Percentiles rank a stretch among this genome's conserved stretches.
Evolutionary conservation across 2,888 invertebrate species (phyloP).

Genomic region (Choreutis nemorana): DNA sequence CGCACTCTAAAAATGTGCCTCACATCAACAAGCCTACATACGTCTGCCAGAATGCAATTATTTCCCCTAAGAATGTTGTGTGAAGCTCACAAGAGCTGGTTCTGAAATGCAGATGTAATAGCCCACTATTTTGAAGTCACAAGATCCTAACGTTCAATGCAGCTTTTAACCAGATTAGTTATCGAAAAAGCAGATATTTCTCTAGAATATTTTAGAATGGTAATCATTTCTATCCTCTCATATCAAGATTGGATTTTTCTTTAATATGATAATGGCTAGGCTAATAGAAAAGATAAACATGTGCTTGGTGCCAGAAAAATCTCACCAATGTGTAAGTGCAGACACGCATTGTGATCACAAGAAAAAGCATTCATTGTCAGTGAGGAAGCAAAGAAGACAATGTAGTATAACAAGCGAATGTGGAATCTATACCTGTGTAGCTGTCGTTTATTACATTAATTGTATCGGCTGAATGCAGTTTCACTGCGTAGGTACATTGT

Average conservation of each 20-base stretch:
- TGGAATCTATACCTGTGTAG: slow-evolving; percentile 43
- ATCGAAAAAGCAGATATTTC: too few relatives aligned
- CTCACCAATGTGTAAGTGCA: too few relatives aligned
- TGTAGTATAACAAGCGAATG: slow-evolving; percentile 49
- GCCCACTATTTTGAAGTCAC: slow-evolving; percentile 18
- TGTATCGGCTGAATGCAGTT: slow-evolving; percentile 53
- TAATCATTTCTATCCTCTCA: too few relatives aligned
- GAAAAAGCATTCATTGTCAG: slow-evolving; percentile 51
- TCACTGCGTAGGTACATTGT: slow-evolving; percentile 45
- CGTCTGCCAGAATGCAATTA: slow-evolving; percentile 29
- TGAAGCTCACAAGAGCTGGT: slow-evolving; percentile 18
- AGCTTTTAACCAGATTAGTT: too few relatives aligned
- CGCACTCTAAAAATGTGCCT: slow-evolving; percentile 32
- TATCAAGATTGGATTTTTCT: too few relatives aligned
- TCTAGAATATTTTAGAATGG: too few relatives aligned
- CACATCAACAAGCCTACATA: slow-evolving; percentile 15
- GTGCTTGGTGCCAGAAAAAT: too few relatives aligned
- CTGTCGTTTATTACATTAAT: slow-evolving; percentile 52
- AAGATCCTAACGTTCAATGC: slow-evolving; percentile 27
- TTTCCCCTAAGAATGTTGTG: slow-evolving; percentile 26
- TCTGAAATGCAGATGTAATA: slow-evolving; percentile 20
- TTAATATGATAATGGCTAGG: too few relatives aligned
- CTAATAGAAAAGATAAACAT: too few relatives aligned
- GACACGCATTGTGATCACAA: slow-evolving; percentile 35
- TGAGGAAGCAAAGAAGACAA: slow-evolving; percentile 52